phyloP scores from a whole-genome alignment of 2,113 vertebrate species.

The Mugil cephalus region DNA sequence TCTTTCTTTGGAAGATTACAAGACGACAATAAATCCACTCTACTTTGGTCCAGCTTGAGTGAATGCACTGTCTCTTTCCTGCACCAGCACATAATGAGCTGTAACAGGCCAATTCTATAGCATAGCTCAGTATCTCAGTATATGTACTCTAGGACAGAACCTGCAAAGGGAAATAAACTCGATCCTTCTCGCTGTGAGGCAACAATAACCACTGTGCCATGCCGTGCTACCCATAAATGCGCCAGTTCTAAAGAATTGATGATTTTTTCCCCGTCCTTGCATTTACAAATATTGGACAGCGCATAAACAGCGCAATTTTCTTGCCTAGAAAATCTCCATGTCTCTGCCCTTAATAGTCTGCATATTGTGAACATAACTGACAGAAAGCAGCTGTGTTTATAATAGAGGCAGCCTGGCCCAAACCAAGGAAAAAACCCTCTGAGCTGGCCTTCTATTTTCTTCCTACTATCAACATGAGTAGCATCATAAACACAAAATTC shows the following conservation, averaged over 20 bases:
- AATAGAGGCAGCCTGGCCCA: constrained; percentile 3
- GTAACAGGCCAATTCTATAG: neutral
- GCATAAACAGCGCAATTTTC: constrained; percentile 2
- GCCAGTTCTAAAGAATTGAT: constrained; percentile 8
- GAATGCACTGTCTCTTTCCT: neutral
- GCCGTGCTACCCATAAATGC: neutral
- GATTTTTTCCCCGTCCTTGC: constrained; percentile 2
- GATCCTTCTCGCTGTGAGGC: neutral
- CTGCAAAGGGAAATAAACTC: constrained; percentile 18
- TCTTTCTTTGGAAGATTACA: neutral
- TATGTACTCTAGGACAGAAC: neutral
- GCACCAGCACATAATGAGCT: constrained; percentile 11
- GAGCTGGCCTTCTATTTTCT: neutral
- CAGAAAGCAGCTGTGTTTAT: constrained; percentile 11
- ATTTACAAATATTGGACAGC: neutral
- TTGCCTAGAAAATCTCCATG: neutral
- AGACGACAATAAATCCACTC: neutral
- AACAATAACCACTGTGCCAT: constrained; percentile 5
- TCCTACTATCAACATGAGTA: constrained; percentile 22
- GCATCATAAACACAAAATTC: constrained; percentile 40
- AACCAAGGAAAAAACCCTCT: neutral
- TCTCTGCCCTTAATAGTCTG: constrained; percentile 1
- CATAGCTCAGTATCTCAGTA: constrained; percentile 9
- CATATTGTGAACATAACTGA: constrained; percentile 19
- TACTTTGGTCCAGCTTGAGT: neutral